Base-by-base conservation (phyloP, 2,888 invertebrate genomes). In the Drymonia ruficornis region DNA sequence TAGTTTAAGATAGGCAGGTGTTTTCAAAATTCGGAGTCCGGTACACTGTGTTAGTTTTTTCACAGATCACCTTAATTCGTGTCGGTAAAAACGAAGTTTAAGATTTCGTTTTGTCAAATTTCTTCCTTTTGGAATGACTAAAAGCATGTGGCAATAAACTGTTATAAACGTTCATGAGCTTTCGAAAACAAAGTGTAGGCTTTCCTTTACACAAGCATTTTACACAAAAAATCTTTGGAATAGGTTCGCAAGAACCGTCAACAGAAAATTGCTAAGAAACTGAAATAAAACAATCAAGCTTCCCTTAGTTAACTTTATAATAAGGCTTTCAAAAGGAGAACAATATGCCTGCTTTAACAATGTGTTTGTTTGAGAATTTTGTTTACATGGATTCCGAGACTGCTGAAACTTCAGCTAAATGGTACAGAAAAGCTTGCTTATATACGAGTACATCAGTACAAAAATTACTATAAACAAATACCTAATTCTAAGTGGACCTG, bases 241-340 rank as follows among this genome's bases (percentile, higher is more conserved):
- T 51, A 56, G 60, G 42, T 47, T 42, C 42, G 48, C 12, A 19
- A 23, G 34, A 11, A 31, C 28, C 40, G 40, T 19, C 8, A 34
- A 62, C 52, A 66, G 61, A 46, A 31, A 51, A 16, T 29, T 38
- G 31, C 29, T 44, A 23, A 49, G 45, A 45, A 56, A 62, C 36
- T 46, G 50, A 4, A 56, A 45, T 55, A 38, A 57, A 67, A 64
- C 58, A 66, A 59, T 58, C 53, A 53, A 51, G 29, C n/a, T 34
- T 11, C 50, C 23, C 46, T 31, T 42, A n/a, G 44, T 47, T 50
- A 51, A 56, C 53, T 67, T 62, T 57, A 53, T 52, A 42, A 43
- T 51, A 1, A 53, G 13, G 19, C 28, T 18, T 54, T 47, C 40
- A 23, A 49, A 55, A 56, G 53, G 13, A 43, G 11, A 42, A n/a